phyloP scores from a whole-genome alignment of 2,797 vertebrate species.

The Gymnothorax reevesii region DNA sequence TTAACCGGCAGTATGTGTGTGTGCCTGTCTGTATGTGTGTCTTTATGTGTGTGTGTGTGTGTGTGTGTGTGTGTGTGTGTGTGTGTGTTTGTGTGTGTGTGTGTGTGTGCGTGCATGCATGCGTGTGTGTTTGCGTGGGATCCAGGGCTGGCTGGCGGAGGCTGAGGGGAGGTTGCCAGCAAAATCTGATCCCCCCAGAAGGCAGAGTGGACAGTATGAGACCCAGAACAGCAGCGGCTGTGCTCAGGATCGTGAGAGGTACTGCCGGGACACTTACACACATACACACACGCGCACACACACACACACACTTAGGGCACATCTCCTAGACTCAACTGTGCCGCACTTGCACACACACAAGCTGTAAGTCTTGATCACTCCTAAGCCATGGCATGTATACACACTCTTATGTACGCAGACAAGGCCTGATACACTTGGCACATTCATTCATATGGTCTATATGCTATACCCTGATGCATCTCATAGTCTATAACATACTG shows the following conservation, averaged over 20 bases:
- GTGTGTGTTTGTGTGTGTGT: constrained; percentile 31
- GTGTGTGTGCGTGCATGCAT: constrained; percentile 24
- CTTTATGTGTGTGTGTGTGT: constrained; percentile 10
- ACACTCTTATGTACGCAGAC: too few species aligned
- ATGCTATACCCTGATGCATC: neutral
- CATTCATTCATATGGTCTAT: too few species aligned
- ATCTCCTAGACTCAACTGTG: too few species aligned
- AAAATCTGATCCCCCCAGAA: constrained; percentile 75
- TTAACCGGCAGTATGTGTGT: neutral
- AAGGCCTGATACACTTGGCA: too few species aligned
- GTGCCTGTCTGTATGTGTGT: too few species aligned
- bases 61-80: constrained; percentile 20
- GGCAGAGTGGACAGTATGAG: constrained; percentile 85
- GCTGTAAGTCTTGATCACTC: neutral
- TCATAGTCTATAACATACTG: neutral
- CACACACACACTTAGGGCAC: neutral
- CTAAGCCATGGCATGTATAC: neutral
- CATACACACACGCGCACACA: neutral
- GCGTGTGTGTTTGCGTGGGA: constrained; percentile 34
- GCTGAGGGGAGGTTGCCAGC: constrained; percentile 87
- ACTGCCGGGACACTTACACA: neutral
- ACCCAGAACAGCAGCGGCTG: constrained; percentile 86
- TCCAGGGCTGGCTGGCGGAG: constrained; percentile 92
- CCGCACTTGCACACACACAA: neutral
- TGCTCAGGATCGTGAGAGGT: constrained; percentile 97